Evolutionary conservation across 2,888 invertebrate genomes (phyloP), one percentile per base, ranked within the genome.

Genomic region (Plebejus melissa): DNA sequence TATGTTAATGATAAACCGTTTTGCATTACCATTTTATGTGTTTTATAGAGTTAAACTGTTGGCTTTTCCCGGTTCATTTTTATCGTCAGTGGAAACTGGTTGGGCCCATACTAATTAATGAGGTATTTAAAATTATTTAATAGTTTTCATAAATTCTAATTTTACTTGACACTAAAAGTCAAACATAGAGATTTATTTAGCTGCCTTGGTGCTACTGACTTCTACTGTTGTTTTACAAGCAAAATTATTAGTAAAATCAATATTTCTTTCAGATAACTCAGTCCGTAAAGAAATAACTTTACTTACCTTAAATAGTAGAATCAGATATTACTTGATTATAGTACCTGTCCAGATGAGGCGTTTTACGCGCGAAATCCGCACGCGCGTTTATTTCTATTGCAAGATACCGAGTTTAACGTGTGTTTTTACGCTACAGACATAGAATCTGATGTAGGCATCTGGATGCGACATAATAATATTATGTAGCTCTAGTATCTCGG

Each of bases 131-230:
- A 32, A 36, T 65, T 65, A 65, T 65, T 65, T 65, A 65, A 65
- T 32, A 32, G 32, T 65, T 65, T 65, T 36, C 65, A 36, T 65
- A 65, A 65, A 65, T 65, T 65, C 65, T 36, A 65, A 65, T 65
- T 65, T 65, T 65, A 65, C 22, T 65, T 65, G 65, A 65, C 60
- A 28, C 28, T 60, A 28, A 22, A 60, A 28, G 28, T 60, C 65
- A 65, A 36, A 36, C 32, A 36, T 32, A 13, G 11, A 65, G 13
- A 65, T 32, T 16, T 32, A 65, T 32, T 36, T 5, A 65, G 16
- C 32, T 65, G 4, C 9, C 13, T 65, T 36, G 16, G 32, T 13
- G 65, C 65, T 65, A 65, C 65, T 13, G 65, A 54, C 16, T 54
- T 16, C 54, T 54, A 16, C 54, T 54, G 16, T 50, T 50, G 50